Base-by-base conservation (phyloP, 2,797 vertebrate genomes). In the Mus minutoides region DNA sequence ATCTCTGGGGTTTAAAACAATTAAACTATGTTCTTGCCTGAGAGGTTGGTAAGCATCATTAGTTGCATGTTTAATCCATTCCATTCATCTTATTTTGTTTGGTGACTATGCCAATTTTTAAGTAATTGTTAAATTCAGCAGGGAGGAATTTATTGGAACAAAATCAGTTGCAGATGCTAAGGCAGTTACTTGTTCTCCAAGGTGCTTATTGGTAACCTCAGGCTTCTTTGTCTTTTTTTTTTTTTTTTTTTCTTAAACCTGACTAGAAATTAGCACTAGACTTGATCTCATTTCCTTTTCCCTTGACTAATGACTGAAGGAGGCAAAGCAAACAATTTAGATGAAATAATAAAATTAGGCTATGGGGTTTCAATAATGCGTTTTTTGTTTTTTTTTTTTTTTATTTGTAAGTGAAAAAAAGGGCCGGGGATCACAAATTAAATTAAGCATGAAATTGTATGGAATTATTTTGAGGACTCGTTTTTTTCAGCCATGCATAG, bases 21-120 rank as follows among this genome's bases (percentile, higher is more conserved):
- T 96, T 94, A 91, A 76, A 82, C 79, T 73, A 17, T 31, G 11
- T 93, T 88, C n/a, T 62, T 91, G 49, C 80, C 75, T 88, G 76
- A 93, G 21, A 96, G 91, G 82, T 31, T 75, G 37, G 34, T 78
- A 69, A 93, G 52, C 82, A 85, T 62, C 75, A 91, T 94, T 95
- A 67, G 54, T 69, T 88, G 19, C 6, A 60, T 86, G 14, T 92
- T 96, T 54, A 95, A n/a, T 60, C n/a, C 43, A 88, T 92, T 85
- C 54, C 52, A 94, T 95, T 95, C 46, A 91, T 90, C 76, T 90
- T 94, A 80, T 80, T 97, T 96, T 94, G 79, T 90, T 96, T 94
- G 84, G 49, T 88, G 84, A 78, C 64, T 94, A 34, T 64, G 83
- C 11, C 34, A 91, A 67, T 85, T 56, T 91, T 94, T 96, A 97